phyloP scores from a whole-genome alignment of 2,888 invertebrate genomes.

The Sarcophaga variegata region DNA sequence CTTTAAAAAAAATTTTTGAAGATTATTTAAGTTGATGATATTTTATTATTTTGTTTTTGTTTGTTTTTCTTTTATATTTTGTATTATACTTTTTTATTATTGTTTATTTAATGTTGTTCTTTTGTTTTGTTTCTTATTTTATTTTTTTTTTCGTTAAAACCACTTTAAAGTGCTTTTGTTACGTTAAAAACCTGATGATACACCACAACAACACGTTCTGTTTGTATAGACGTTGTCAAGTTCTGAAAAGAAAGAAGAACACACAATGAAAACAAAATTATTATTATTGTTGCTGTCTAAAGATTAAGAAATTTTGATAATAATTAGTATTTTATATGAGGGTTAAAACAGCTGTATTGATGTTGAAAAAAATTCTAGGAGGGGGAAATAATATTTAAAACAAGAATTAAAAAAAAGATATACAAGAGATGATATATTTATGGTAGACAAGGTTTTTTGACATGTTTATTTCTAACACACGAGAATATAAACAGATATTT shows the following conservation, averaged over 20 bases:
- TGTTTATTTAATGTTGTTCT: slow-evolving; percentile 8
- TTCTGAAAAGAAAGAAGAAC: slow-evolving; percentile 46
- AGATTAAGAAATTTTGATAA: slow-evolving; percentile 64
- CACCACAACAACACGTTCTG: slow-evolving; percentile 30
- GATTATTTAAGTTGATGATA: slow-evolving; percentile 7
- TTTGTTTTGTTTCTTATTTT: slow-evolving; percentile 33
- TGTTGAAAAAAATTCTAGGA: neutral
- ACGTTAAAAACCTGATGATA: slow-evolving; percentile 1
- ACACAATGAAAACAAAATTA: slow-evolving; percentile 20
- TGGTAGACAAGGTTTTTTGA: slow-evolving; percentile 23
- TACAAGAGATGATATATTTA: slow-evolving; percentile 29
- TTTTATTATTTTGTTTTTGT: neutral
- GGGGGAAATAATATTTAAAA: neutral
- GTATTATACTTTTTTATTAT: slow-evolving; percentile 3
- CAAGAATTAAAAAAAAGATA: neutral
- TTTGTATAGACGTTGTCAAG: slow-evolving; percentile 25
- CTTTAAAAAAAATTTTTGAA: neutral
- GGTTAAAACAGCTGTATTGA: neutral
- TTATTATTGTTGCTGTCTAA: slow-evolving; percentile 12
- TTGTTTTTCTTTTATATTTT: neutral
- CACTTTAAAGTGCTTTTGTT: slow-evolving; percentile 37
- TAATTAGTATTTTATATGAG: slow-evolving; percentile 21
- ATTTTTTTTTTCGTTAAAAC: slow-evolving; percentile 11
- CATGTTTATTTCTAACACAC: slow-evolving; percentile 34
- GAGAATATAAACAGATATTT: neutral